Base-by-base conservation (phyloP, 2,888 invertebrate genomes). In the Entomobrya multifasciata region DNA sequence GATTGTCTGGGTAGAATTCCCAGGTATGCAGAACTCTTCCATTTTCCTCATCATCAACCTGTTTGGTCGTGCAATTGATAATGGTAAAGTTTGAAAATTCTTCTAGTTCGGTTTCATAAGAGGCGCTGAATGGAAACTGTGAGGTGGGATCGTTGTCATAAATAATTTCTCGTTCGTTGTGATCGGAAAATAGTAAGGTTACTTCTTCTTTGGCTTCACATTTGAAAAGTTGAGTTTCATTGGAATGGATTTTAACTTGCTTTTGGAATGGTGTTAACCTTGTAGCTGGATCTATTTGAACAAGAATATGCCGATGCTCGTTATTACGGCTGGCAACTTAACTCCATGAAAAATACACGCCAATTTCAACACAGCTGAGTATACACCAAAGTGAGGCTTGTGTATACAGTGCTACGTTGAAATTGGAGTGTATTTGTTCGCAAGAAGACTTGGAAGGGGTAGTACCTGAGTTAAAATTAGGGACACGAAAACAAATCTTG, bases 151-250 rank as follows among this genome's bases (percentile, higher is more conserved):
- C 70, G 0, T 36, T 27, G 11, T 74, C 76, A 47, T 89, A 84
- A 15, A 62, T 60, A 25, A 89, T 52, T 27, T 49, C 27, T 10
- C 84, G 20, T 20, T 74, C 4, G 3, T 77, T 22, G 25, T 78
- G 55, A 27, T 86, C 82, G 0, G 89, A 89, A 76, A 89, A 89
- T 25, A 22, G 5, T 6, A 89, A 74, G 2, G 89, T 89, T 6
- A 89, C 84, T 65, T 86, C 78, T 70, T 88, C 88, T 62, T 88
- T 89, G 13, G 88, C 83, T 85, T 88, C 88, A 65, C 89, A 89
- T 78, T 82, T 88, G 49, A 89, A 89, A 6, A 84, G 81, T 65
- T 89, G 89, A 13, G 89, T 87, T 60, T 89, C 89, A 55, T 89
- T 89, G 4, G 41, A 30, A 5, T 67, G 76, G 13, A 89, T 88